Percentiles rank a stretch among this genome's conserved stretches.
Evolutionary conservation across 2,797 vertebrate species (phyloP).

Genomic region (Ceryle rudis): DNA sequence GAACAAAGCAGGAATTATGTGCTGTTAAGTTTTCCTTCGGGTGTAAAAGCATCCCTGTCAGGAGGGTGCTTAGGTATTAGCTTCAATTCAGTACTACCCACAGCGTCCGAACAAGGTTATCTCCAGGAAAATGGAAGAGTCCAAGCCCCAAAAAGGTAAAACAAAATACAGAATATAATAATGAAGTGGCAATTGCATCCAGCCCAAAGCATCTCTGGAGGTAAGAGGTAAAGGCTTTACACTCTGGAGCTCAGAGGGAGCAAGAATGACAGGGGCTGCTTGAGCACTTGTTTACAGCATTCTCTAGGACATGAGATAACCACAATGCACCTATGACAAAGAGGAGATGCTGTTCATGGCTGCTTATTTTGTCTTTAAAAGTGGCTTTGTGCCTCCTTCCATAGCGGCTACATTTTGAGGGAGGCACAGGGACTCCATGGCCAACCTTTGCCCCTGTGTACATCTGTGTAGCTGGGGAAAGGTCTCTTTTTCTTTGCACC

Average conservation of each 20-base stretch:
- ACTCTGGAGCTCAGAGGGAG: background rate
- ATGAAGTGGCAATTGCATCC: background rate
- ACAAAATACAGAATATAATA: background rate
- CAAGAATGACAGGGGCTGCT: background rate
- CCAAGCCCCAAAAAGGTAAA: background rate
- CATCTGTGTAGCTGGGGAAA: background rate
- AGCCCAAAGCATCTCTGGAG: background rate
- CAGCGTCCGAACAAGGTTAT: background rate
- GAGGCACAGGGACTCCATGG: background rate
- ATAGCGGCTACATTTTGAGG: fast-evolving
- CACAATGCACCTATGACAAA: fast-evolving
- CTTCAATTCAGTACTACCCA: background rate
- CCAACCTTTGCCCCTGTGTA: fast-evolving
- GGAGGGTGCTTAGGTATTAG: background rate
- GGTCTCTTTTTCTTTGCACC: background rate
- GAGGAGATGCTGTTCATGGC: background rate
- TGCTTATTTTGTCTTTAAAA: background rate
- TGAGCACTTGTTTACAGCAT: background rate
- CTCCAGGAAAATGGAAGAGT: background rate
- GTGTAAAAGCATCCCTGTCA: background rate
- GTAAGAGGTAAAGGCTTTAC: background rate
- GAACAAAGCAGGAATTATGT: background rate
- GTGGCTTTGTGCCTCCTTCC: background rate
- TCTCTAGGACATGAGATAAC: background rate
- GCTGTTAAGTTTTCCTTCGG: background rate